Evolutionary conservation across 2,113 vertebrate species (phyloP).

Genomic region (Caretta caretta): DNA sequence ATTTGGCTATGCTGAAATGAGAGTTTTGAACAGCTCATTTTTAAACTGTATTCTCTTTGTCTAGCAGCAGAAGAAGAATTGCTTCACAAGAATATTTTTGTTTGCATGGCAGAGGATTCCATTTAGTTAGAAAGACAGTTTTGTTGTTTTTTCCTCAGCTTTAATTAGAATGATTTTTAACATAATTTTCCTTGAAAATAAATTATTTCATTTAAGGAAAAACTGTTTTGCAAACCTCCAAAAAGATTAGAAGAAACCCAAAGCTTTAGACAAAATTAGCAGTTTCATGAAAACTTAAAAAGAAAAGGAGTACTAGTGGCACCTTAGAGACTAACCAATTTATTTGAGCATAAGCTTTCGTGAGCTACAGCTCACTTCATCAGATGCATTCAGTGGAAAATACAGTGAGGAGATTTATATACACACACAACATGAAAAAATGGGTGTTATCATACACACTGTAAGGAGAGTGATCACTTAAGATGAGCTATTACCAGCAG

Average conservation of each 20-base stretch:
- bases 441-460: too few relatives aligned
- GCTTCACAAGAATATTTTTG: neutral
- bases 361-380: too few relatives aligned
- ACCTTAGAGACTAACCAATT: too few relatives aligned
- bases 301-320: too few relatives aligned
- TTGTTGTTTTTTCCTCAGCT: neutral
- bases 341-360: too few relatives aligned
- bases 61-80: neutral
- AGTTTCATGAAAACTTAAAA: neutral
- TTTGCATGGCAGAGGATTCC: neutral
- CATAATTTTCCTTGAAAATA: neutral
- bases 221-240: neutral
- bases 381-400: too few relatives aligned
- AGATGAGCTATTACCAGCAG: too few relatives aligned
- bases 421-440: too few relatives aligned
- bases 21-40: neutral
- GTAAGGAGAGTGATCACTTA: too few relatives aligned
- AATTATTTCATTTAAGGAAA: neutral
- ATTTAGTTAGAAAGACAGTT: neutral
- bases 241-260: neutral
- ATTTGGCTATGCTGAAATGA: neutral
- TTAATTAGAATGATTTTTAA: neutral
- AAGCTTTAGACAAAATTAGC: neutral
- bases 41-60: neutral
- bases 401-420: too few relatives aligned